A percentile compares a stretch with the other conserved stretches of the same genome.
These are phyloP conservation scores for Heterodera carotae DNA, from an alignment of 1,140 invertebrate species.

Conservation along the genomic window DNA sequence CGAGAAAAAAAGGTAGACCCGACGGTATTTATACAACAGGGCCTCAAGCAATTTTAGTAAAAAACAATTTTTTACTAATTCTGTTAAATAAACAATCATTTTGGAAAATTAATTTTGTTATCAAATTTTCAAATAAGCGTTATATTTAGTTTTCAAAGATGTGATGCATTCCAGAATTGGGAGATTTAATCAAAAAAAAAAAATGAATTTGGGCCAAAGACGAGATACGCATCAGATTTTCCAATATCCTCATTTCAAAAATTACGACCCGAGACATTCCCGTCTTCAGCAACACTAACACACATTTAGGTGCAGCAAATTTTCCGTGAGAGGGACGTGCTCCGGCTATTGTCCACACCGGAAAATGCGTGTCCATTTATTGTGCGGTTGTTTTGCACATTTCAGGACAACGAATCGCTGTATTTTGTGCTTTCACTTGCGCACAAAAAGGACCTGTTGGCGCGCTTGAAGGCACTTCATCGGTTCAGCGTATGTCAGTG, in stretches of 20 bases:
- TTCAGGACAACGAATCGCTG: slow-evolving; percentile 47
- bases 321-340: slow-evolving; percentile 46
- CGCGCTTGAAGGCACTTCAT: slow-evolving; percentile 33
- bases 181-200: too few relatives aligned
- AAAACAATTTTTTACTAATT: not conserved
- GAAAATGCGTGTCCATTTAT: slow-evolving; percentile 47
- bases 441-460: slow-evolving; percentile 32
- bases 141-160: too few relatives aligned
- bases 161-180: too few relatives aligned
- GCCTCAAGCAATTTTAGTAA: not conserved
- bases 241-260: too few relatives aligned
- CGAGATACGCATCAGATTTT: too few relatives aligned
- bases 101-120: too few relatives aligned
- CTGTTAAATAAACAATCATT: too few relatives aligned
- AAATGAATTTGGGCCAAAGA: too few relatives aligned
- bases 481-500: slow-evolving; percentile 32
- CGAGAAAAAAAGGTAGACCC: slow-evolving; percentile 50
- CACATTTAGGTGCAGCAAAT: slow-evolving; percentile 45
- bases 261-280: too few relatives aligned
- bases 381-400: slow-evolving; percentile 45
- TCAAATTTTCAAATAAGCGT: too few relatives aligned
- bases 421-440: slow-evolving; percentile 51
- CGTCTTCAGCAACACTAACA: too few relatives aligned
- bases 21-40: not conserved
- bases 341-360: slow-evolving; percentile 38